Conservation (phyloP, 2,888 invertebrate genomes). For the Elysia crispata region DNA sequence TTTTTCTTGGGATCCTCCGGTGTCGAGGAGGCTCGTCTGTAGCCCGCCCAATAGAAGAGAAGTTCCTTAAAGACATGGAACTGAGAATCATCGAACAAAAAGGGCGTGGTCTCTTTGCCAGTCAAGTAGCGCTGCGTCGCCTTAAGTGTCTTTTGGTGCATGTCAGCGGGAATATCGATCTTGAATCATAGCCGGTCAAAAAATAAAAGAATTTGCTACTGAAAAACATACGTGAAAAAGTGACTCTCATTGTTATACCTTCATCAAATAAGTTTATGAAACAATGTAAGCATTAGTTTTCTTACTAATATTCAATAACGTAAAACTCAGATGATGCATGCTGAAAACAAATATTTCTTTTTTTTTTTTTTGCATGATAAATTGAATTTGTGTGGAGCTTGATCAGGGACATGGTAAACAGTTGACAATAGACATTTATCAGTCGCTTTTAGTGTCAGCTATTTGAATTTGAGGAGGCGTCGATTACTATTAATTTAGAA, state of each 20-base stretch:
- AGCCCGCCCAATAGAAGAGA: conserved; percentile 76
- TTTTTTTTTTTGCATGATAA: too few species aligned
- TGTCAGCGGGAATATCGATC: conserved; percentile 71
- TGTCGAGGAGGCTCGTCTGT: conserved; percentile 61
- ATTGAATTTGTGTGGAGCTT: too few species aligned
- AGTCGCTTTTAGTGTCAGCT: too few species aligned
- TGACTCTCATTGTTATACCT: too few species aligned
- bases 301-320: not conserved
- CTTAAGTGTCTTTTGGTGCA: conserved; percentile 70
- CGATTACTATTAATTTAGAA: too few species aligned
- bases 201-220: too few species aligned
- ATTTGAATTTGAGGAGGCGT: too few species aligned
- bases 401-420: too few species aligned
- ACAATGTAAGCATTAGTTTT: too few species aligned
- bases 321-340: not conserved
- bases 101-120: conserved; percentile 71
- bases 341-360: not conserved
- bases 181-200: conserved; percentile 45
- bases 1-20: conserved; percentile 65
- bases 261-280: too few species aligned
- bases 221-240: too few species aligned
- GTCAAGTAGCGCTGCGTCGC: conserved; percentile 70
- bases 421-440: too few species aligned
- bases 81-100: conserved; percentile 76
- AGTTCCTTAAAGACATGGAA: conserved; percentile 73